Evolutionary conservation across 2,888 invertebrate genomes (phyloP), one percentile per base, ranked within the genome.

Genomic region (Koerneria pararmatus): DNA sequence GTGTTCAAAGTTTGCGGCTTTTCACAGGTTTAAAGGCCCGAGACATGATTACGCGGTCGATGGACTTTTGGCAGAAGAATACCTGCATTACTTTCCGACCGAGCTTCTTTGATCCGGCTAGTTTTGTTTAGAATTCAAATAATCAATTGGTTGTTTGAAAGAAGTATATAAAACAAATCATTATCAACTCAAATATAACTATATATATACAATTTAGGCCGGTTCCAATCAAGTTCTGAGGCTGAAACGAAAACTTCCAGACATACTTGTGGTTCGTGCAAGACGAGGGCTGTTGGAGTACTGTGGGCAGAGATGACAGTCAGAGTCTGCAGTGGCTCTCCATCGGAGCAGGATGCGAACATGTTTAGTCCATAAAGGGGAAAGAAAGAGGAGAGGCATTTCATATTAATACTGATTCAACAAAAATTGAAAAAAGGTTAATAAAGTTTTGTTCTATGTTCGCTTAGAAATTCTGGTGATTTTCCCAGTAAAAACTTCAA

Each of bases 281-380:
- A 49, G 64, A 64, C 27, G 15, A 41, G 15, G 64, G 64, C 1
- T 64, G 64, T 24, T 64, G 64, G 64, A 54, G 54, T 37, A 56
- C 56, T 19, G 64, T 64, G 31, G 64, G 64, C 27, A 54, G 32
- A 22, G 64, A 64, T 27, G 35, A 5, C 3, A 54, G 15, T 31
- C 64, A 64, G 64, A 46, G n/a, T 4, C 37, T 54, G 6, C 64
- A 64, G 22, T 41, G 37, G 54, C 37, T 64, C 3, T 64, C 64
- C 8, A 64, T 64, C 46, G 64, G 64, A 29, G 27, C 41, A 2
- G 64, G 64, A 19, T 64, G 64, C 32, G 41, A 64, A 19, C 1
- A 24, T 3, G 64, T 64, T 1, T 31, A 56, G 4, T 35, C 19
- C 41, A 19, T 11, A 11, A n/a, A n/a, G n/a, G n/a, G n/a, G n/a